phyloP scores from a whole-genome alignment of 30 jellyfish, hydroid and myxozoan genomes.

The Catostylus mosaicus region DNA sequence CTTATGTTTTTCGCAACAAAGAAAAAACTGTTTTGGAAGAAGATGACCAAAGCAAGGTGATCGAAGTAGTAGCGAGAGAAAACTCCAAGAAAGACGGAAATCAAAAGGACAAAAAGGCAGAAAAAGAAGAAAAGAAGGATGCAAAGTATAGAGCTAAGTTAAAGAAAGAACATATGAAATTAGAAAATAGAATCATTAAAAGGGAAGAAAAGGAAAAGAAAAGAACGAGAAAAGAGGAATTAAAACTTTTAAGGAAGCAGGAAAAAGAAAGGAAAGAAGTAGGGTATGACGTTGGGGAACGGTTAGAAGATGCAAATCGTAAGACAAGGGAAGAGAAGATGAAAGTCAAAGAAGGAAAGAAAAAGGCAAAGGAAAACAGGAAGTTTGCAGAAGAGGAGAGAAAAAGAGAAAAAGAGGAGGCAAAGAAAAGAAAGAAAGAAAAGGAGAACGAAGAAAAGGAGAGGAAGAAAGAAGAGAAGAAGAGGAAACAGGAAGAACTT shows the following conservation, averaged over 20 bases:
- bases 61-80: not conserved
- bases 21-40: not conserved
- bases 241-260: not conserved
- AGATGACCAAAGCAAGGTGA: not conserved
- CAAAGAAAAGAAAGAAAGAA: not conserved
- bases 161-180: not conserved
- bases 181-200: not conserved
- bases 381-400: not conserved
- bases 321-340: not conserved
- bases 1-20: no score
- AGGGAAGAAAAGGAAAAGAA: not conserved
- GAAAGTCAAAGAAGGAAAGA: not conserved
- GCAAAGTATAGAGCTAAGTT: conserved; percentile 7
- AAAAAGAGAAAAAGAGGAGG: not conserved
- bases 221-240: not conserved
- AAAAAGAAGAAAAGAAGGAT: not conserved
- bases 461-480: not conserved
- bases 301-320: not conserved
- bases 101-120: not conserved
- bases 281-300: no score
- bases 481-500: not conserved
- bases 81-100: not conserved
- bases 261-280: not conserved
- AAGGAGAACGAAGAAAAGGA: not conserved
- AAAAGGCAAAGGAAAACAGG: not conserved